These are phyloP conservation scores for Holcopasites calliopsidis DNA, from an alignment of 1,140 invertebrate species.

Conservation along the genomic window DNA sequence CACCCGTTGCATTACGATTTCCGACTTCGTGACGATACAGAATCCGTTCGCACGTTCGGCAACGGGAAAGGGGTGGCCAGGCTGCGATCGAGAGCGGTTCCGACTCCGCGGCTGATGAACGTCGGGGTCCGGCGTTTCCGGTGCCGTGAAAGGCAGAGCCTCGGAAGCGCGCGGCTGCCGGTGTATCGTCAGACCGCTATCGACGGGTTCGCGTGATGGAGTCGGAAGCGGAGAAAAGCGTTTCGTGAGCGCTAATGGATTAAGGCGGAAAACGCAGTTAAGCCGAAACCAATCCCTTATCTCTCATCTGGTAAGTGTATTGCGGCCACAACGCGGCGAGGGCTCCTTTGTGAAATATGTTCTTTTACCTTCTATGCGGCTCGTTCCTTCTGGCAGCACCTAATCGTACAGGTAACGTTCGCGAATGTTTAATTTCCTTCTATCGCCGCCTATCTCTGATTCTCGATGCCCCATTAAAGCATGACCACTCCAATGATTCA, in stretches of 20 bases:
- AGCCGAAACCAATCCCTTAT: constrained; percentile 68
- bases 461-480: too few species aligned
- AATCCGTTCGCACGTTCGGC: background rate
- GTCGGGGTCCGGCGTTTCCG: background rate
- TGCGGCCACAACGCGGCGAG: constrained; percentile 28
- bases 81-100: background rate
- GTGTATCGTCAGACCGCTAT: constrained; percentile 21
- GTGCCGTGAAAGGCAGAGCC: constrained; percentile 15
- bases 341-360: constrained; percentile 56
- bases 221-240: constrained; percentile 49
- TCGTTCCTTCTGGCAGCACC: background rate
- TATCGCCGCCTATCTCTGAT: too few species aligned
- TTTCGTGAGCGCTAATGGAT: constrained; percentile 67
- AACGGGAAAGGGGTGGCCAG: background rate
- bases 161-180: background rate
- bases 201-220: constrained; percentile 54
- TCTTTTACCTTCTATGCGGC: constrained; percentile 12
- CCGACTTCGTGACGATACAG: too few species aligned
- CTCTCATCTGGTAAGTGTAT: constrained; percentile 64
- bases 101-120: constrained; percentile 15
- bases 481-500: too few species aligned
- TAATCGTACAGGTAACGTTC: background rate
- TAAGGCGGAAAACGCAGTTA: constrained; percentile 67
- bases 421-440: background rate
- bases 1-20: too few species aligned